Conservation (phyloP, 2,888 invertebrate species). For the Macrophya alboannulata region DNA sequence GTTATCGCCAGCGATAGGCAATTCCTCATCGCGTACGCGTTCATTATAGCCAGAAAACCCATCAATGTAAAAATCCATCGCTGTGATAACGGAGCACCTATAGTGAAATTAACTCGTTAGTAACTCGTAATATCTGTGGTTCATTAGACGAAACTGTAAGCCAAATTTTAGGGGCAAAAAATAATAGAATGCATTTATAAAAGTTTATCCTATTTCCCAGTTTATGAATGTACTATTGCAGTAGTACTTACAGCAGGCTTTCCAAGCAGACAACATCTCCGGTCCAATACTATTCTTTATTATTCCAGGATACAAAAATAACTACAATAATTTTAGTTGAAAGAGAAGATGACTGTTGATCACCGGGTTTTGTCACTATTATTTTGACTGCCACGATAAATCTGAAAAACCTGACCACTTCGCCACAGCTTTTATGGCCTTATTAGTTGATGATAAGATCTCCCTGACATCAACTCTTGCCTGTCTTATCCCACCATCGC, state of each 20-base stretch:
- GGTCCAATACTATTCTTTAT: neutral
- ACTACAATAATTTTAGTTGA: neutral
- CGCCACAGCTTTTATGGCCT: neutral
- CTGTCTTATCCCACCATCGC: neutral
- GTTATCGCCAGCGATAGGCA: slow-evolving; percentile 86
- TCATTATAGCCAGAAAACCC: slow-evolving; percentile 85
- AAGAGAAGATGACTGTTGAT: neutral
- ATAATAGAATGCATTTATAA: neutral
- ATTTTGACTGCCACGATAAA: neutral
- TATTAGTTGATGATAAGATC: neutral
- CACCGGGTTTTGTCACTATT: neutral
- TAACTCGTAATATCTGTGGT: neutral
- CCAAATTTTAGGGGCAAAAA: neutral
- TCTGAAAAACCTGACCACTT: neutral
- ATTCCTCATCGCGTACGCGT: slow-evolving; percentile 87
- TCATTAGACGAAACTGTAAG: too few relatives aligned
- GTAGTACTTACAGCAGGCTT: slow-evolving; percentile 71
- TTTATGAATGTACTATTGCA: neutral
- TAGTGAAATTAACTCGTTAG: neutral
- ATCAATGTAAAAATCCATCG: slow-evolving; percentile 78
- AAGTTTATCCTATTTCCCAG: neutral
- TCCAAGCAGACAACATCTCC: slow-evolving; percentile 67
- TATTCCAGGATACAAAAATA: neutral
- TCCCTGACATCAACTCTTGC: neutral
- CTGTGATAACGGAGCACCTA: slow-evolving; percentile 28